Conservation (phyloP, 2,888 invertebrate genomes). For the Leucania comma region DNA sequence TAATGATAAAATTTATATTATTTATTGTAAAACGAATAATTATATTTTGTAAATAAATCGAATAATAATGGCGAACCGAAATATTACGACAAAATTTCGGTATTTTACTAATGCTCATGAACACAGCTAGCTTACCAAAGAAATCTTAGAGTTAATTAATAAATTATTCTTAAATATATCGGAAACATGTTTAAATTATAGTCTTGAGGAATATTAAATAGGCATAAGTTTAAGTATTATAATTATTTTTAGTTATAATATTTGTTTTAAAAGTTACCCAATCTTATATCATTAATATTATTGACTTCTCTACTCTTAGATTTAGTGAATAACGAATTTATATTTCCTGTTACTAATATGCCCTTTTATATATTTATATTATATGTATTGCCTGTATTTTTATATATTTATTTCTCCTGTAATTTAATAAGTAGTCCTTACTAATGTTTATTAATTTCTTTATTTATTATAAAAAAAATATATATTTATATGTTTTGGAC, state of each 20-base stretch:
- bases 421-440: constrained; percentile 22
- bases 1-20: constrained; percentile 35
- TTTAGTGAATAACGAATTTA: constrained; percentile 23
- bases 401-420: constrained; percentile 16
- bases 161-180: constrained; percentile 46
- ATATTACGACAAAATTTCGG: constrained; percentile 65
- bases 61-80: constrained; percentile 55
- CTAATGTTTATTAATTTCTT: constrained; percentile 32
- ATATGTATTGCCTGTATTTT: constrained; percentile 19
- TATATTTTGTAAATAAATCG: constrained; percentile 63
- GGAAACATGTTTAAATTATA: constrained; percentile 31
- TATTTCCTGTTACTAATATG: constrained; percentile 46
- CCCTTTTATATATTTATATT: constrained; percentile 28
- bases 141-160: constrained; percentile 69
- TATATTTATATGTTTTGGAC: constrained; percentile 37
- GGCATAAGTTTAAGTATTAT: constrained; percentile 35
- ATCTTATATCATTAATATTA: constrained; percentile 12
- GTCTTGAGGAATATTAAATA: constrained; percentile 33
- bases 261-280: constrained; percentile 49
- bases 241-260: constrained; percentile 30
- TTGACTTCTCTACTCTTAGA: constrained; percentile 31
- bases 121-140: constrained; percentile 89
- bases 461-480: constrained; percentile 12
- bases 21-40: constrained; percentile 50
- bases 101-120: constrained; percentile 79